Conservation (phyloP, 2,888 invertebrate genomes). For the Deilephila elpenor region DNA sequence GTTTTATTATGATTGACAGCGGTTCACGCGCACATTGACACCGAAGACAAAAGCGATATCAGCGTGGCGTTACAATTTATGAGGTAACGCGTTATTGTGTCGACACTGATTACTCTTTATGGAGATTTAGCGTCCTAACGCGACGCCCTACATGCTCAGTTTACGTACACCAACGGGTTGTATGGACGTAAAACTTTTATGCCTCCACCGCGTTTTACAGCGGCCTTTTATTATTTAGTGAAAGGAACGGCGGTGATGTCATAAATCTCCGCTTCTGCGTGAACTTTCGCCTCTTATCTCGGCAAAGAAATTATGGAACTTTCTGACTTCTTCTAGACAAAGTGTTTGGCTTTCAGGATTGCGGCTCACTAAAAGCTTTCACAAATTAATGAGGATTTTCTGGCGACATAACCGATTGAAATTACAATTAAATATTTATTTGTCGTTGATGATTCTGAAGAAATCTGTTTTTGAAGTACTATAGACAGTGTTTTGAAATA, state of each 20-base stretch:
- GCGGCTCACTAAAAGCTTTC: conserved; percentile 77
- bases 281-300: conserved; percentile 85
- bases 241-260: conserved; percentile 83
- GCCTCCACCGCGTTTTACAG: conserved; percentile 82
- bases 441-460: conserved; percentile 37
- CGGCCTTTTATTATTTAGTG: conserved; percentile 84
- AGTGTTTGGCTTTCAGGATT: conserved; percentile 81
- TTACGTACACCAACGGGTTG: conserved; percentile 80
- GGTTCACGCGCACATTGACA: conserved; percentile 27
- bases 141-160: conserved; percentile 67
- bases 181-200: conserved; percentile 83
- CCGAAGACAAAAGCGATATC: conserved; percentile 56
- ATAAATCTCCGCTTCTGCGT: conserved; percentile 84
- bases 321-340: conserved; percentile 82
- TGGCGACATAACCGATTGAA: conserved; percentile 52
- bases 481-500: conserved; percentile 34
- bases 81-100: conserved; percentile 69
- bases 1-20: conserved; percentile 14
- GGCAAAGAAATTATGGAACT: conserved; percentile 84
- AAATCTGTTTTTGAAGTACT: conserved; percentile 18
- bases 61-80: conserved; percentile 72
- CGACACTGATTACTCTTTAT: conserved; percentile 81
- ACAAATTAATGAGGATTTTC: conserved; percentile 72
- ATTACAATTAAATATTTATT: conserved; percentile 38
- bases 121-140: conserved; percentile 75